A percentile compares a stretch with the other conserved stretches of the same genome.
Conservation (phyloP, 2,113 vertebrate species). For the Myxocyprinus asiaticus region DNA sequence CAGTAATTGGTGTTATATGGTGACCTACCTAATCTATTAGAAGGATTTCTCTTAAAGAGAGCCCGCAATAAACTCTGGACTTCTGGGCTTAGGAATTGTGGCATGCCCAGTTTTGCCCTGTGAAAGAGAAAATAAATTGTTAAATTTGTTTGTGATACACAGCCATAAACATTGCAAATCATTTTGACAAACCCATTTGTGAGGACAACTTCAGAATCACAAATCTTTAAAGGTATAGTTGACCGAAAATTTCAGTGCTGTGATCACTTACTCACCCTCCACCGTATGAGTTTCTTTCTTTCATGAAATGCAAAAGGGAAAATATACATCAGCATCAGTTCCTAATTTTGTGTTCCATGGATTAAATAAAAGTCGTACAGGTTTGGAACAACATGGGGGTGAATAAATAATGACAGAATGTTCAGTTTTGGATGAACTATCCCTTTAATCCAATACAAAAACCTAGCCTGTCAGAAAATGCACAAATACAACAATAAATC, state of each 20-base stretch:
- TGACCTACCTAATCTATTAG: conserved; percentile 76
- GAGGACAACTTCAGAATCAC: conserved; percentile 12
- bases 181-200: background rate
- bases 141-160: background rate
- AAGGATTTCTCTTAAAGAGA: conserved; percentile 82
- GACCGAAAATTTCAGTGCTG: no score
- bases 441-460: background rate
- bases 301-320: no score
- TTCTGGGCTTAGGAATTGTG: conserved; percentile 81
- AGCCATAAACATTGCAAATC: background rate
- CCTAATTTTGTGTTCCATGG: no score
- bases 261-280: no score
- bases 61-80: conserved; percentile 81
- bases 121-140: conserved; percentile 34
- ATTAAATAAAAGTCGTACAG: no score
- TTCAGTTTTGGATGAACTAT: no score
- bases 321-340: no score
- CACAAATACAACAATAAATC: conserved; percentile 50
- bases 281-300: no score
- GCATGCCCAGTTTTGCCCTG: conserved; percentile 83
- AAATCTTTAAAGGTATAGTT: no score
- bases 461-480: background rate
- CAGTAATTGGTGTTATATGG: background rate
- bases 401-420: no score
- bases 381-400: no score